A percentile compares a stretch with the other conserved stretches of the same genome.
phyloP scores from a whole-genome alignment of 2,113 vertebrate species.

The Orcinus orca region DNA sequence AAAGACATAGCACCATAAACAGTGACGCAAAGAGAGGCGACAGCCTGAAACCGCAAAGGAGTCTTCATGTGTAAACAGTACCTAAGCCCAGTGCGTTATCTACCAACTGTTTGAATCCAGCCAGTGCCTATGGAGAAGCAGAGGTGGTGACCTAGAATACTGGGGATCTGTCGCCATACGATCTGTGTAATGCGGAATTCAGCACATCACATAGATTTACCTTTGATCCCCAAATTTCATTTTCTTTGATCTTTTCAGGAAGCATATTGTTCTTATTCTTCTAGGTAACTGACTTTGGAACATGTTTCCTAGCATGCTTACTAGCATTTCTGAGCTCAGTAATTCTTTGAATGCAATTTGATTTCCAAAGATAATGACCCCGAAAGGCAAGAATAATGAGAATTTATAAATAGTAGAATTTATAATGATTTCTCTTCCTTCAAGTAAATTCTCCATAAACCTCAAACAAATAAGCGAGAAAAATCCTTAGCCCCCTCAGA shows the following conservation, averaged over 20 bases:
- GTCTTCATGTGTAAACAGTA: not conserved
- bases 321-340: not conserved
- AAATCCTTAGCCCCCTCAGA: not conserved
- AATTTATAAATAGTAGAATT: not conserved
- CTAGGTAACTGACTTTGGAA: not conserved
- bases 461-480: not conserved
- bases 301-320: not conserved
- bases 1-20: not conserved
- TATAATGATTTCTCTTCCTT: not conserved
- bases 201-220: not conserved
- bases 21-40: not conserved
- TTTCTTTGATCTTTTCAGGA: constrained; percentile 24
- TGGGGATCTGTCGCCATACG: not conserved
- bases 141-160: not conserved
- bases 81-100: not conserved
- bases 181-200: not conserved
- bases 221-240: not conserved
- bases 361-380: not conserved
- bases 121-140: too few species aligned
- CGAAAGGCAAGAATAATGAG: not conserved
- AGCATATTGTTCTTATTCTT: not conserved
- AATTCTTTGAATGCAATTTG: not conserved
- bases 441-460: not conserved
- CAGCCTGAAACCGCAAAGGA: not conserved
- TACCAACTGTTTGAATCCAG: not conserved